Percentiles rank a stretch among this genome's conserved stretches.
phyloP scores from a whole-genome alignment of 2,113 vertebrate genomes.

The Hydropotes inermis region DNA sequence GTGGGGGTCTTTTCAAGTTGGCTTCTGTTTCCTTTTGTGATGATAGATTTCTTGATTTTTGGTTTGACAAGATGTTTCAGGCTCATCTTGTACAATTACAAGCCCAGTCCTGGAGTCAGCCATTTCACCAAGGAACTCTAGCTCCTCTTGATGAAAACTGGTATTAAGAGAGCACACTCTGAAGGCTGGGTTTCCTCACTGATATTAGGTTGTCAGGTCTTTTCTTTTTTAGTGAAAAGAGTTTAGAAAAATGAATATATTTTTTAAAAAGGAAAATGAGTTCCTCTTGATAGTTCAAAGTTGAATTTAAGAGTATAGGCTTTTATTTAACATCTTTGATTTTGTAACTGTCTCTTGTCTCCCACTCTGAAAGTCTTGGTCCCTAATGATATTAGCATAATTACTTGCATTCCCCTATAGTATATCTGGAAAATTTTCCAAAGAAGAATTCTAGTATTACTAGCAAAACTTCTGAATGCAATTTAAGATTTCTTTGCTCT shows the following conservation, averaged over 20 bases:
- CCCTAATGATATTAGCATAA: not conserved
- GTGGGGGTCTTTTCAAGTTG: not conserved
- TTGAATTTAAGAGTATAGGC: not conserved
- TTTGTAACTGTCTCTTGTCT: not conserved
- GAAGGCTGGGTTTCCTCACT: not conserved
- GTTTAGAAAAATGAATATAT: not conserved
- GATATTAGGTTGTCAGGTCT: not conserved
- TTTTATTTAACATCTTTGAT: conserved; percentile 30
- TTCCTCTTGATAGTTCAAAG: not conserved
- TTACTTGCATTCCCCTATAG: not conserved
- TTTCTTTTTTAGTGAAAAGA: not conserved
- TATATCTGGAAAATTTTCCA: not conserved
- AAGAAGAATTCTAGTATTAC: not conserved
- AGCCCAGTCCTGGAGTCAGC: not conserved
- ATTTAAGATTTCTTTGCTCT: not conserved
- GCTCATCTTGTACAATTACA: not conserved
- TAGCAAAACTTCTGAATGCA: not conserved
- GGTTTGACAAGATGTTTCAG: not conserved
- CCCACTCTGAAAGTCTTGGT: not conserved
- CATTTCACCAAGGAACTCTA: conserved; percentile 21
- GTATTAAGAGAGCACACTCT: not conserved
- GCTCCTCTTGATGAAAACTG: not conserved
- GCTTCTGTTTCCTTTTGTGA: not conserved
- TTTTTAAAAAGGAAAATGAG: not conserved
- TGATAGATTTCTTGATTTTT: conserved; percentile 15